Percentiles rank a stretch among this genome's conserved stretches.
These are phyloP conservation scores for Psettodes erumei DNA, from an alignment of 2,113 vertebrate species.

Conservation along the genomic window DNA sequence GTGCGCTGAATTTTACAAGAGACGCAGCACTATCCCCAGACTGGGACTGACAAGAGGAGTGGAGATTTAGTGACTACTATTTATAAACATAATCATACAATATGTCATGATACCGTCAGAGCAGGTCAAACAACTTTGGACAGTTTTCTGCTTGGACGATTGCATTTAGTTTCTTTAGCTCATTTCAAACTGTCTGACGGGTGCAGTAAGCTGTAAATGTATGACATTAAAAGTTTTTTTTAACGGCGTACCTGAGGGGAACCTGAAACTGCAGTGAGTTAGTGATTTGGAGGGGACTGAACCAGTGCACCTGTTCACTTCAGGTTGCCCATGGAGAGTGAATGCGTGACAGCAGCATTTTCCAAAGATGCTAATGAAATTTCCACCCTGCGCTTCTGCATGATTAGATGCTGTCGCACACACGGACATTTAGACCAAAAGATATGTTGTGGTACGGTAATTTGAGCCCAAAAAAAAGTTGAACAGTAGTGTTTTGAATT, in stretches of 20 bases:
- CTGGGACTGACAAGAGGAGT: no score
- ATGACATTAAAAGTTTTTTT: background rate
- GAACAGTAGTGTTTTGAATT: background rate
- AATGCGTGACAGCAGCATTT: constrained; percentile 8
- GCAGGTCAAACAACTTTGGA: background rate
- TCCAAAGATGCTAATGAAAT: constrained; percentile 47
- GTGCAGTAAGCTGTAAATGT: background rate
- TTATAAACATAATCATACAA: no score
- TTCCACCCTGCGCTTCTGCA: constrained; percentile 26
- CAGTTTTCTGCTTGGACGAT: background rate
- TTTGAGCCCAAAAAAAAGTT: background rate
- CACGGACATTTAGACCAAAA: background rate
- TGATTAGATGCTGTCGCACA: background rate
- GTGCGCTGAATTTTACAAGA: background rate
- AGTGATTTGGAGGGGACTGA: background rate
- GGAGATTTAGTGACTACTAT: no score
- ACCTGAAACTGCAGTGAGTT: background rate
- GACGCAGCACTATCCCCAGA: background rate
- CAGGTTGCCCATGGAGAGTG: background rate
- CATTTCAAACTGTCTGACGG: background rate
- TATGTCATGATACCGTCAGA: background rate
- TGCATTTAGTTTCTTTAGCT: background rate
- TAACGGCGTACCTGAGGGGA: no score
- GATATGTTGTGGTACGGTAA: background rate
- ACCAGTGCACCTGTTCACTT: constrained; percentile 20